Evolutionary conservation across 2,113 vertebrate species (phyloP).

Genomic region (Sapayoa aenigma): DNA sequence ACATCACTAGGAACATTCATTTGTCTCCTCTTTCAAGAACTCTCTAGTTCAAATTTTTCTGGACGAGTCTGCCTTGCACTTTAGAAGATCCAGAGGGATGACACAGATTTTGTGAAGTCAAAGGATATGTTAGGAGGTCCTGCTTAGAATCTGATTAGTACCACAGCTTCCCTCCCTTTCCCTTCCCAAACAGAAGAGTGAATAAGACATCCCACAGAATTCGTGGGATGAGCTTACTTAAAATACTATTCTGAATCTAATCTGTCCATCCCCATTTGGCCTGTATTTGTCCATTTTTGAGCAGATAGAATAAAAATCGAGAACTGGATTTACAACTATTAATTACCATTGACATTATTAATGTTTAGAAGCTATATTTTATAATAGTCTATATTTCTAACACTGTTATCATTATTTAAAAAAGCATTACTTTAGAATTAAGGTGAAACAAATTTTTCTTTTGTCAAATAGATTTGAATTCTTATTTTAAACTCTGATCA

Average conservation of each 20-base stretch:
- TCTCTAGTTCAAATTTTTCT: not conserved
- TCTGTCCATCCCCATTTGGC: not conserved
- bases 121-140: not conserved
- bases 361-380: not conserved
- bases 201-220: not conserved
- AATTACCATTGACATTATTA: not conserved
- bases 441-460: not conserved
- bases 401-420: not conserved
- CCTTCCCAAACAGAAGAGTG: not conserved
- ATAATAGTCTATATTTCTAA: not conserved
- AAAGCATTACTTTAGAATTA: not conserved
- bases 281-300: not conserved
- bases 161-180: accelerated
- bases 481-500: not conserved
- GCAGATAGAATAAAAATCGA: not conserved
- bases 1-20: not conserved
- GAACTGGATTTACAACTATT: not conserved
- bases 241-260: not conserved
- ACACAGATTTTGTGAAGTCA: not conserved
- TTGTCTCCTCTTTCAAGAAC: not conserved
- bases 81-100: not conserved
- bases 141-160: not conserved
- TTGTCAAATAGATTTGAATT: not conserved
- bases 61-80: not conserved
- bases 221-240: not conserved